A percentile compares a stretch with the other conserved stretches of the same genome.
These are phyloP conservation scores for Sardinella longiceps DNA, from an alignment of 2,797 vertebrate species.

Conservation along the genomic window DNA sequence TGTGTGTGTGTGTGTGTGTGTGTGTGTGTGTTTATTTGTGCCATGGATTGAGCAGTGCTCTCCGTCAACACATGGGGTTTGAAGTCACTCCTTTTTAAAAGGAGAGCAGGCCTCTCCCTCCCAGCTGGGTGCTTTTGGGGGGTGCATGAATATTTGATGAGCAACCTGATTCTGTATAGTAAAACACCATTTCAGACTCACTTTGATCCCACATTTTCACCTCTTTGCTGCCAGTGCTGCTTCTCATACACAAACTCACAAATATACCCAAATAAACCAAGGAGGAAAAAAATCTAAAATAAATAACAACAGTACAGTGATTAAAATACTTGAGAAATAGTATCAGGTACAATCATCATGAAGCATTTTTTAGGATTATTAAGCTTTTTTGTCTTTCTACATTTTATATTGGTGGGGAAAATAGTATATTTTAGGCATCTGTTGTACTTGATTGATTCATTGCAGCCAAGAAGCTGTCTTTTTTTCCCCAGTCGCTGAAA, in stretches of 20 bases:
- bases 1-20: background rate
- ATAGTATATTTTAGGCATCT: slow-evolving; percentile 69
- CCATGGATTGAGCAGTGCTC: background rate
- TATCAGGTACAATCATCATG: background rate
- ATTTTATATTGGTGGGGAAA: slow-evolving; percentile 52
- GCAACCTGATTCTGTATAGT: slow-evolving; percentile 56
- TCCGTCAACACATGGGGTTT: slow-evolving; percentile 31
- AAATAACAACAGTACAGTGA: background rate
- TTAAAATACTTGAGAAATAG: background rate
- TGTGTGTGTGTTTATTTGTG: slow-evolving; percentile 1
- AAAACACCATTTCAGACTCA: slow-evolving; percentile 55
- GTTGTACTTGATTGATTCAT: slow-evolving; percentile 68
- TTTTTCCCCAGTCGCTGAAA: slow-evolving; percentile 81
- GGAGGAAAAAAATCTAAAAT: background rate
- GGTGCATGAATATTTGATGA: slow-evolving; percentile 60
- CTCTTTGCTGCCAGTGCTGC: slow-evolving; percentile 43
- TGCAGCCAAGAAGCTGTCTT: slow-evolving; percentile 79
- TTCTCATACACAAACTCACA: slow-evolving; percentile 23
- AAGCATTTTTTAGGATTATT: background rate
- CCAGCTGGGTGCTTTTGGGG: slow-evolving; percentile 51
- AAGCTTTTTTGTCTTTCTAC: slow-evolving; percentile 59
- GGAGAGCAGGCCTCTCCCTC: slow-evolving; percentile 37
- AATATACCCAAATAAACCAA: background rate
- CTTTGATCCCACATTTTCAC: slow-evolving; percentile 50
- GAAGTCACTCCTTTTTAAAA: slow-evolving; percentile 37